These are phyloP conservation scores for Dipus sagitta DNA, from an alignment of 2,797 vertebrate genomes.

Conservation along the genomic window DNA sequence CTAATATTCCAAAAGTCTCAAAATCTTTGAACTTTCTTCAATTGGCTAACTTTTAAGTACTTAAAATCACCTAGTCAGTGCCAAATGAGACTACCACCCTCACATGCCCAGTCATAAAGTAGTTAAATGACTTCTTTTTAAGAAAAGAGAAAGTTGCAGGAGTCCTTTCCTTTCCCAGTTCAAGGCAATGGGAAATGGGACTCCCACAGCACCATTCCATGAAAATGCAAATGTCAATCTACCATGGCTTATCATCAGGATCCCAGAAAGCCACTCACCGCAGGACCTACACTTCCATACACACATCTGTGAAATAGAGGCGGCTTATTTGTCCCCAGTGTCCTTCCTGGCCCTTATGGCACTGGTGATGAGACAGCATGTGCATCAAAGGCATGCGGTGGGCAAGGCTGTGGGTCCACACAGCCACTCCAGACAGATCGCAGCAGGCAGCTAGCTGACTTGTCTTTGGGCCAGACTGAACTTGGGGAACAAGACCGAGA, in stretches of 20 bases:
- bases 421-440: background rate
- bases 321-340: background rate
- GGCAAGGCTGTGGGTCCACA: background rate
- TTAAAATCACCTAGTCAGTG: background rate
- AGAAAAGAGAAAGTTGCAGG: background rate
- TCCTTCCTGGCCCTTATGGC: background rate
- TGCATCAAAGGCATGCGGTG: background rate
- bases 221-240: slow-evolving; percentile 4
- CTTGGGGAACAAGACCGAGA: background rate
- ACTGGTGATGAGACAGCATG: background rate
- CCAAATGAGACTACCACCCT: slow-evolving; percentile 25
- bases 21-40: slow-evolving; percentile 25
- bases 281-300: background rate
- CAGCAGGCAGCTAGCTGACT: background rate
- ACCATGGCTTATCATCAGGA: background rate
- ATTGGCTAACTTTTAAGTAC: slow-evolving; percentile 12
- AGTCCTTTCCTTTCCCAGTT: slow-evolving; percentile 24
- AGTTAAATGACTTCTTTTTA: background rate
- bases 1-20: background rate
- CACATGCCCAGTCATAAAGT: slow-evolving; percentile 5
- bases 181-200: slow-evolving; percentile 3
- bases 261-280: background rate
- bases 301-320: background rate
- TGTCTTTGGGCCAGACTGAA: background rate
- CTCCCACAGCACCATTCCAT: background rate